Percentiles rank a stretch among this genome's conserved stretches.
Conservation (phyloP, 2,888 invertebrate genomes). For the Erebia palarica region DNA sequence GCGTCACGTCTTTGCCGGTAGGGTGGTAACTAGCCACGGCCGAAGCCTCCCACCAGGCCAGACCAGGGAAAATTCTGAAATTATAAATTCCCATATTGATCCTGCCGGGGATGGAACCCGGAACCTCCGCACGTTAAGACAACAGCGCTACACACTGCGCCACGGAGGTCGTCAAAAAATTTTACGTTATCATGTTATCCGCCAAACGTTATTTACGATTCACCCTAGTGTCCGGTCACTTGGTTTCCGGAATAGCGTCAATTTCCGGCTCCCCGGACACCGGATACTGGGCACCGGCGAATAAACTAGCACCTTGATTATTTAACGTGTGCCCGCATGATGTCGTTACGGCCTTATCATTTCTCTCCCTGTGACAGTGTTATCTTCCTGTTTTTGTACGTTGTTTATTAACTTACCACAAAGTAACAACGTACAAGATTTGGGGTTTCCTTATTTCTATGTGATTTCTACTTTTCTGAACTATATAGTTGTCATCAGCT, state of each 20-base stretch:
- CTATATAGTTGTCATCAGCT: too few relatives aligned
- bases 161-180: too few relatives aligned
- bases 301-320: neutral
- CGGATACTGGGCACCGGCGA: neutral
- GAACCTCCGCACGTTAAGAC: too few relatives aligned
- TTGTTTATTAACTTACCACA: too few relatives aligned
- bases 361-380: neutral
- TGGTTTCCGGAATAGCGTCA: slow-evolving; percentile 4
- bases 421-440: neutral
- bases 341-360: neutral
- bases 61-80: too few relatives aligned
- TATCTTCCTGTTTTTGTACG: neutral
- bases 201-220: neutral
- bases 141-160: too few relatives aligned
- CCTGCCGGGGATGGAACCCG: too few relatives aligned
- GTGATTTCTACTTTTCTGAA: neutral
- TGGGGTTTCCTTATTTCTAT: too few relatives aligned
- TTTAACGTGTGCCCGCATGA: neutral
- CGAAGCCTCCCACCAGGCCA: too few relatives aligned
- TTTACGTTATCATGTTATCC: neutral
- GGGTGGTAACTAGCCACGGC: too few relatives aligned
- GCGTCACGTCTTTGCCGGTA: too few relatives aligned
- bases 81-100: too few relatives aligned
- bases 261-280: slow-evolving; percentile 1
- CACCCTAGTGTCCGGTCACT: neutral